Conservation (phyloP, 2,888 invertebrate genomes). For the Diarsia brunnea region DNA sequence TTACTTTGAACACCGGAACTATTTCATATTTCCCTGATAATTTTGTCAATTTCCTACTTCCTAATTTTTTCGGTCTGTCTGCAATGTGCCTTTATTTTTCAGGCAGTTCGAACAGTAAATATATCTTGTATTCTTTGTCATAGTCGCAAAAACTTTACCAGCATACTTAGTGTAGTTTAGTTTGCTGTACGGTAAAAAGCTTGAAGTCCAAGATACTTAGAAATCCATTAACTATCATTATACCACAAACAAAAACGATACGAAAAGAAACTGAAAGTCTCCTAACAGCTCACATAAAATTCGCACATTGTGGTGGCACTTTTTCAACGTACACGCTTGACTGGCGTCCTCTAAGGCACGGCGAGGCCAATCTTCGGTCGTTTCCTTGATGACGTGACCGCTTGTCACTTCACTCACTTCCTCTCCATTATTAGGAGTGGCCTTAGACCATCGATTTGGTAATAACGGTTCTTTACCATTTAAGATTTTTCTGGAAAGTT, state of each 20-base stretch:
- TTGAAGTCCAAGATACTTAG: constrained; percentile 18
- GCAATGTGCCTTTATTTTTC: constrained; percentile 13
- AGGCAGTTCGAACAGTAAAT: neutral
- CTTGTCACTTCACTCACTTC: constrained; percentile 70
- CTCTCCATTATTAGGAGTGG: constrained; percentile 58
- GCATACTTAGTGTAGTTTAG: neutral
- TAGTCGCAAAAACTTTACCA: neutral
- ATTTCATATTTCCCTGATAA: constrained; percentile 32
- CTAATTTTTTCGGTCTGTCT: constrained; percentile 8
- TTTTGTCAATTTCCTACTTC: constrained; percentile 44
- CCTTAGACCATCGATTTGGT: constrained; percentile 42
- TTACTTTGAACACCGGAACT: constrained; percentile 33
- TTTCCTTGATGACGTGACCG: constrained; percentile 79
- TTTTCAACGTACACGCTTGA: constrained; percentile 77
- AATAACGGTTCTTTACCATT: constrained; percentile 6
- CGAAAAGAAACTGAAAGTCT: constrained; percentile 51
- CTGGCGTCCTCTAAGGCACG: constrained; percentile 74
- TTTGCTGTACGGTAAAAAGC: neutral
- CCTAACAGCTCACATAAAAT: constrained; percentile 36
- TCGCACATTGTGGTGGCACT: constrained; percentile 54
- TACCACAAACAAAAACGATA: constrained; percentile 13
- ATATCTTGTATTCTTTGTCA: neutral
- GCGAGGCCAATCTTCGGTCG: constrained; percentile 73
- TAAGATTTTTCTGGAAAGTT: neutral
- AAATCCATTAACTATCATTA: constrained; percentile 48